Base-by-base conservation (phyloP, 2,113 vertebrate species). In the Embiotoca jacksoni region DNA sequence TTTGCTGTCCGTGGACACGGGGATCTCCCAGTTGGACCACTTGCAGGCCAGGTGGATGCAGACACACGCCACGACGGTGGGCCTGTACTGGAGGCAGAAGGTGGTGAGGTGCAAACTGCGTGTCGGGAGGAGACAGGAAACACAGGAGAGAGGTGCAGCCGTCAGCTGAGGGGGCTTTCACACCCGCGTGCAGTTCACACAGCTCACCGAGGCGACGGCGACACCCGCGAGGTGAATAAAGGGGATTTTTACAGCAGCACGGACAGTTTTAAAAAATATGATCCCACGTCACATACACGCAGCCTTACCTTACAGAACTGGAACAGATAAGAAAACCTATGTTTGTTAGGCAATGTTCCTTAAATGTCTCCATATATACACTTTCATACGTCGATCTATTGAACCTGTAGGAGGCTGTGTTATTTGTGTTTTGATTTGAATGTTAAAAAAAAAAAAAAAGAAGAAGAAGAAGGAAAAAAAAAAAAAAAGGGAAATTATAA, bases 1-100 rank as follows among this genome's bases (percentile, higher is more conserved):
- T 61, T 99, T 99, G 36, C 96, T 96, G 78, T 99, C 97, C 4
- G 97, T 99, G 16, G 98, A 99, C 33, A 99, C 97, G 1, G 98
- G 98, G 88, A 99, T 99, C 94, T 99, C 98, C 98, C 98, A 99
- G 95, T 99, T 99, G 95, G 98, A 99, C 98, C 98, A 99, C 90
- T 99, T 99, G 88, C 98, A 99, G 88, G 98, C 98, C 95, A 99
- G 95, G 91, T 99, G 98, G 94, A 99, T 99, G 90, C 98, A 99
- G 61, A 99, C 98, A 83, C 98, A 99, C 2, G 98, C 97, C 81
- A 99, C 98, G 50, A 99, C 97, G 11, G 97, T 98, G 80, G 98
- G 98, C 90, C 97, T 97, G 94, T 99, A 96, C 92, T 99, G 97
- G 94, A 99, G 96, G 92, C 98, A 99, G 96, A 99, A 99, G 1